Conservation (phyloP, 2,113 vertebrate genomes). For the Cepphus grylle region DNA sequence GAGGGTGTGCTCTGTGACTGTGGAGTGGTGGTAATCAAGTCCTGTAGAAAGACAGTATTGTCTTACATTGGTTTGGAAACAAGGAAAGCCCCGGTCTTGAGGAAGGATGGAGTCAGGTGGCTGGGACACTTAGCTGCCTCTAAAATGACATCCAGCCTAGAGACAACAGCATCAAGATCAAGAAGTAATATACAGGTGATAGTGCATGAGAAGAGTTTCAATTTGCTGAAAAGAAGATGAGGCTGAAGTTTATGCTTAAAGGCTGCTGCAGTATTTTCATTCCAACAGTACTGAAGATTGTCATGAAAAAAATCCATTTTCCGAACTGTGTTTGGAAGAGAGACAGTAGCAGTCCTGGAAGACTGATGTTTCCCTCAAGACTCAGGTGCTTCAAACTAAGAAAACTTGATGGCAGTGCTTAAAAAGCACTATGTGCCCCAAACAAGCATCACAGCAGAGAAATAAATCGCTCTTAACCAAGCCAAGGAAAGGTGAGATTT, state of each 20-base stretch:
- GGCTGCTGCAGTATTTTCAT: slow-evolving; percentile 25
- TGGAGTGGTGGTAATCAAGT: neutral
- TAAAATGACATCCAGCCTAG: neutral
- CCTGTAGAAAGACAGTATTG: neutral
- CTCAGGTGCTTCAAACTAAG: slow-evolving; percentile 46
- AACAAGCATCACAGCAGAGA: slow-evolving; percentile 29
- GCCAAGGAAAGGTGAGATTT: slow-evolving; percentile 22
- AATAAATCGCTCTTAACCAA: slow-evolving; percentile 56
- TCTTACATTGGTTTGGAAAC: neutral
- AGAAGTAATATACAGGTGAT: neutral
- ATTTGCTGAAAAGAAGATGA: neutral
- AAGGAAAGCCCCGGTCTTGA: neutral
- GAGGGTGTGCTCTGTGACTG: neutral
- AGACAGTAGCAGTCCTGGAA: slow-evolving; percentile 48
- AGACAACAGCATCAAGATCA: neutral
- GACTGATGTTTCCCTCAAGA: slow-evolving; percentile 64
- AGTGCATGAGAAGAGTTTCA: neutral
- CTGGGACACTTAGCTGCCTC: neutral
- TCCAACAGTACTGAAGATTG: neutral
- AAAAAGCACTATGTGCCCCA: slow-evolving; percentile 63
- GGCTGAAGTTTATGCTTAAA: slow-evolving; percentile 34
- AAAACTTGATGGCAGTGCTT: slow-evolving; percentile 60
- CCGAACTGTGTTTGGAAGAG: slow-evolving; percentile 16
- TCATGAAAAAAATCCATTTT: slow-evolving; percentile 56
- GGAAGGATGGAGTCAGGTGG: neutral